Evolutionary conservation across 1,140 invertebrate genomes (phyloP), one percentile per base, ranked within the genome.

Genomic region (Drosophila oshimai): DNA sequence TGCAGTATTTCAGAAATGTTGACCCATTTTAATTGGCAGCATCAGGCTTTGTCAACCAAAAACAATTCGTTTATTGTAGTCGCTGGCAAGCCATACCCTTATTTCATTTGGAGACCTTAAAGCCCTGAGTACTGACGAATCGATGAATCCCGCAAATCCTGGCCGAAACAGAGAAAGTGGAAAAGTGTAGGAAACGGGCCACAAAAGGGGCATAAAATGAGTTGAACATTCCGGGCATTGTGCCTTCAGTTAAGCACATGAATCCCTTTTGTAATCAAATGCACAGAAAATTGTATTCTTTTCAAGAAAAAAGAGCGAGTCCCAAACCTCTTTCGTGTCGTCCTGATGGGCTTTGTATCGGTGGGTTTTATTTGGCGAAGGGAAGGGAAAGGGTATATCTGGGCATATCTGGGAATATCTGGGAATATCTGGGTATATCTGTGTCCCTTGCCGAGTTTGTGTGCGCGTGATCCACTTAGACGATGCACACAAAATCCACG

Each of bases 231-330:
- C 72, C 42, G 60, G 60, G 58, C 62, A 62, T 80, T 80, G 68
- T 81, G 72, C 54, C 55, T 62, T 45, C 64, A 68, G 67, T 84
- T 74, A 79, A 81, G 80, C 79, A 81, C 79, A 77, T 74, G 80
- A 86, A 74, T 83, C 79, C 80, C 79, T 79, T 83, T 83, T 83
- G 79, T 83, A 86, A 83, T 83, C 79, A 83, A 83, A 83, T 83
- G 80, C 79, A 79, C 64, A 86, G 80, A 84, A 83, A 83, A 79
- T 86, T 84, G 65, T 84, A 67, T 83, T 84, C 79, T 65, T 65
- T 73, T 73, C 54, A 65, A 64, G 31, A 61, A 53, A 77, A 74
- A 74, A 10, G 28, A 31, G 10, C 10, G 58, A 72, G 62, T 74
- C 80, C 69, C 80, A 83, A 83, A 70, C 79, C 79, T 79, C 81